These are phyloP conservation scores for Chymomyza procnemis DNA, from an alignment of 2,888 invertebrate species.

Conservation along the genomic window DNA sequence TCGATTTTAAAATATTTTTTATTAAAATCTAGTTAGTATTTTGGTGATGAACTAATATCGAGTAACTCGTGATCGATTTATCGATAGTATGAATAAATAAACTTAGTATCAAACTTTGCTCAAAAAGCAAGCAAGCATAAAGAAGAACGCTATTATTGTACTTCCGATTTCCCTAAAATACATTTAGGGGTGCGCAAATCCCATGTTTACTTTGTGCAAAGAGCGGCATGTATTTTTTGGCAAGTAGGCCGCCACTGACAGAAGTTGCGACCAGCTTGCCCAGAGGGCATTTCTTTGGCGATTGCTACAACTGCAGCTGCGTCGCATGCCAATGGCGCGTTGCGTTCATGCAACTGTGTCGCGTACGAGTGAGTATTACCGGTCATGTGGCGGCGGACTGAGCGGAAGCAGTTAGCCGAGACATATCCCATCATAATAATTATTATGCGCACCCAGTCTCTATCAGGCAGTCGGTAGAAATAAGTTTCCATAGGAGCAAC, in stretches of 20 bases:
- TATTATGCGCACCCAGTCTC: constrained; percentile 36
- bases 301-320: constrained; percentile 42
- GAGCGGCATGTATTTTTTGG: constrained; percentile 42
- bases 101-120: not conserved
- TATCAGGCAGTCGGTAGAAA: not conserved
- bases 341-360: not conserved
- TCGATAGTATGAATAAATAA: no score
- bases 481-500: not conserved
- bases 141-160: no score
- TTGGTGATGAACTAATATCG: no score
- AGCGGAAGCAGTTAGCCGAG: constrained; percentile 50
- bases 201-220: constrained; percentile 28
- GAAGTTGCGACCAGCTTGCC: not conserved
- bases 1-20: no score
- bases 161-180: not conserved
- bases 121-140: no score
- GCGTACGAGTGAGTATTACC: constrained; percentile 13
- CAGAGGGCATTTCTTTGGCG: constrained; percentile 1
- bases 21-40: no score
- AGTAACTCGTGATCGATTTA: no score
- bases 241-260: constrained; percentile 3
- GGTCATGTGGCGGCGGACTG: constrained; percentile 27
- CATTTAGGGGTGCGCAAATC: not conserved
- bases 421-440: constrained; percentile 49
- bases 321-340: constrained; percentile 32